Evolutionary conservation across 37 sponge, comb jelly and placozoan species (phyloP).

Genomic region (Sycon ciliatum): DNA sequence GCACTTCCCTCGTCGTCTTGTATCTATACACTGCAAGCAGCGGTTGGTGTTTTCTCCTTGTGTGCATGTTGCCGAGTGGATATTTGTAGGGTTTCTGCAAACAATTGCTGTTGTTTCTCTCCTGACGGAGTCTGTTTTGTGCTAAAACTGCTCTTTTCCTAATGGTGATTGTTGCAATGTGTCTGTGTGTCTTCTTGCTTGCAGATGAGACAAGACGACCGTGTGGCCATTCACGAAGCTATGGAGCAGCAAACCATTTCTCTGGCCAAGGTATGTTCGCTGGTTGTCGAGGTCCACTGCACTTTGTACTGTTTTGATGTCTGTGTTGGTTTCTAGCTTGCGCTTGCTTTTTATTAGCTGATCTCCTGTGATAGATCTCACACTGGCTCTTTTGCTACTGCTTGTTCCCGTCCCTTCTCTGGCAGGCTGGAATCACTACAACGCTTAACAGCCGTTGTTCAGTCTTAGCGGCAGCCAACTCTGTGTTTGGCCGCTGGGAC

Average conservation of each 20-base stretch:
- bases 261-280: constrained; percentile 74
- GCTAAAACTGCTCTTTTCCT: background rate
- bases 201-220: constrained; percentile 93
- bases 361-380: background rate
- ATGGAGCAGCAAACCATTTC: constrained; percentile 99
- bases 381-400: background rate
- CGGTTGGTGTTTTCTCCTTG: too few species aligned
- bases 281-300: background rate
- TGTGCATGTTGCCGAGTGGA: too few species aligned
- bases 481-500: constrained; percentile 99
- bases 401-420: background rate
- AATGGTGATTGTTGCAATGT: background rate
- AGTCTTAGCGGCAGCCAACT: constrained; percentile 98
- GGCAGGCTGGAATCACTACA: constrained; percentile 97
- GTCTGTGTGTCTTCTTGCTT: background rate
- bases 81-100: background rate
- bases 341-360: too few species aligned
- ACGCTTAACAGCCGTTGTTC: constrained; percentile 96
- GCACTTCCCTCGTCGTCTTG: background rate
- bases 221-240: constrained; percentile 99
- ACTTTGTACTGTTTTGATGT: background rate
- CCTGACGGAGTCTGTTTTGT: too few species aligned
- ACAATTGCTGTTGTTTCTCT: background rate
- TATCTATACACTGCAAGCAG: too few species aligned
- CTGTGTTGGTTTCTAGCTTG: background rate